Evolutionary conservation across 2,888 invertebrate genomes (phyloP), one percentile per base, ranked within the genome.

Genomic region (Coremacera marginata): DNA sequence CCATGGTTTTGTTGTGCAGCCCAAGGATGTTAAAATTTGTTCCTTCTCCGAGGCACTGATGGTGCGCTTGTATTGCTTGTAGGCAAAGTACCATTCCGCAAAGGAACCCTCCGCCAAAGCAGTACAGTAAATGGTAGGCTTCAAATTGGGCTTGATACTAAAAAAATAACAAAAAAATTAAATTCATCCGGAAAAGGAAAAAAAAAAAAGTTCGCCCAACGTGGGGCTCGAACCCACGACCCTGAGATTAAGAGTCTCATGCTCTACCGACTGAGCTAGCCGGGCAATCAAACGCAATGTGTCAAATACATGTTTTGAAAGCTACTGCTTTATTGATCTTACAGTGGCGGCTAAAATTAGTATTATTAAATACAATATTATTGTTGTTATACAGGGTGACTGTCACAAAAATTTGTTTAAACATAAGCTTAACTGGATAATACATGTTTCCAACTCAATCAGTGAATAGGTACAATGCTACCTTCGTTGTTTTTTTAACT

Each of bases 11-110:
- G 90, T 90, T 37, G 91, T 90, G 83, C 92, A 92, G 63, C 92
- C 92, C 62, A 92, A 83, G 0, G 92, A 90, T 14, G 89, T 88
- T 16, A 94, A 88, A 8, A 94, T 90, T 51, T 91, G 90, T 72
- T 91, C 91, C 82, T 92, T 92, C 83, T 94, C 94, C 0, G 92
- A 90, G 0, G 92, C 92, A 16, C 92, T 91, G 7, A 86, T 88
- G 3, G 88, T 88, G 31, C 86, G 85, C 49, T 85, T 87, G 79
- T 89, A 90, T 70, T 87, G 87, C 22, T 91, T 88, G 85, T 92
- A 93, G 25, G 92, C 92, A 84, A 93, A 93, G 77, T 93, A 90
- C 94, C 94, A 95, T 86, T 94, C 94, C 9, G 89, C 90, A 80
- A 91, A 91, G 0, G 91, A 91, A 0, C 94, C 94, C 82, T 92